phyloP scores from a whole-genome alignment of 1,140 invertebrate species.

The Euborellia annulipes region DNA sequence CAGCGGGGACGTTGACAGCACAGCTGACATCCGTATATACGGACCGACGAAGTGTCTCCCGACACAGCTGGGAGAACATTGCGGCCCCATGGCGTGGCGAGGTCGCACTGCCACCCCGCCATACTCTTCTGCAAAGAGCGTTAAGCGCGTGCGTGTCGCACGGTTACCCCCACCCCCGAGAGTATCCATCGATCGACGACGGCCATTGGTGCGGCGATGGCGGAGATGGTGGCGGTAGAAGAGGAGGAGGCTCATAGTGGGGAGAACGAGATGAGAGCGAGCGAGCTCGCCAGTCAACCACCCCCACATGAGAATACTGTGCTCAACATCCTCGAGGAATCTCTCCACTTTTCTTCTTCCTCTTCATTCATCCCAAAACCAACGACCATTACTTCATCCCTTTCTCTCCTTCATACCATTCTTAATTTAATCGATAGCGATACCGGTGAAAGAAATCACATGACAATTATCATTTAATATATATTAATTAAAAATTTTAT shows the following conservation, averaged over 20 bases:
- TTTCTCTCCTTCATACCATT: no score
- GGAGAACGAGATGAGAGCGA: constrained; percentile 7
- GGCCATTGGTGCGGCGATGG: constrained; percentile 18
- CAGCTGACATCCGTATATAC: background rate
- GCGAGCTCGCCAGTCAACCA: background rate
- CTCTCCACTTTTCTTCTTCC: background rate
- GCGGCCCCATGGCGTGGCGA: constrained; percentile 20
- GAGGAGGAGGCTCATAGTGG: no score
- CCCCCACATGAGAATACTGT: background rate
- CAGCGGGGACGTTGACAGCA: background rate
- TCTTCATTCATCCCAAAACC: no score
- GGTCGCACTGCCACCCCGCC: constrained; percentile 17
- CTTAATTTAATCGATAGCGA: no score
- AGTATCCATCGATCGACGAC: constrained; percentile 11
- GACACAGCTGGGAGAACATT: constrained; percentile 44
- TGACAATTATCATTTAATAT: no score
- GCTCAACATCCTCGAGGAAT: background rate
- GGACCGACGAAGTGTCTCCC: constrained; percentile 37
- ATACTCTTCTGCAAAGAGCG: constrained; percentile 7
- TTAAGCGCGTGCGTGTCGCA: constrained; percentile 22
- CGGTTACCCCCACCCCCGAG: constrained; percentile 23
- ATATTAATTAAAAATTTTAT: no score
- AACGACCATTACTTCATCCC: no score
- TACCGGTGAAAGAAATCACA: no score
- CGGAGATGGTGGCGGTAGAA: constrained; percentile 14